phyloP scores from a whole-genome alignment of 2,113 vertebrate genomes.

The Paramisgurnus dabryanus region DNA sequence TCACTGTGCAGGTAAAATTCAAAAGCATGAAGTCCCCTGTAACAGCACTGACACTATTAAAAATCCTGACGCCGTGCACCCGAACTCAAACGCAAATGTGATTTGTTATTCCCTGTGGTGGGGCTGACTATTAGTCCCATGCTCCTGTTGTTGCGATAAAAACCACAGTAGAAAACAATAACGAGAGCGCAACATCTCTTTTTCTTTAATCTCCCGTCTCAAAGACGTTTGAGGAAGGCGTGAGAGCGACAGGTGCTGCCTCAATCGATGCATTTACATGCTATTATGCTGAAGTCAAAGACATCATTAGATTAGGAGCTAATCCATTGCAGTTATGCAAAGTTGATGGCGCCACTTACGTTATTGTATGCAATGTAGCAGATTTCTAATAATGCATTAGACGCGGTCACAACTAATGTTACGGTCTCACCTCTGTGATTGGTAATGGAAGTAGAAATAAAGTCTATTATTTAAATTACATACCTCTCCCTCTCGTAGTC shows the following conservation, averaged over 20 bases:
- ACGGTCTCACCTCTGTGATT: background rate
- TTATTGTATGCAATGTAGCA: background rate
- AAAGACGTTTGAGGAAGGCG: conserved; percentile 21
- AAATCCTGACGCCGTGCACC: conserved; percentile 9
- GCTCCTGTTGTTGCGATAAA: conserved; percentile 60
- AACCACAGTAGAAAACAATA: conserved; percentile 52
- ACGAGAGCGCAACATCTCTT: conserved; percentile 44
- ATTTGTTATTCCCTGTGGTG: conserved; percentile 62
- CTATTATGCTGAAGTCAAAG: conserved; percentile 3
- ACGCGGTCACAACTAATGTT: background rate
- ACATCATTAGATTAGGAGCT: conserved; percentile 5
- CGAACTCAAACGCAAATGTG: conserved; percentile 59
- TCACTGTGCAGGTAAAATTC: background rate
- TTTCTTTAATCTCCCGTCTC: conserved; percentile 50
- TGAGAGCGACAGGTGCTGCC: background rate
- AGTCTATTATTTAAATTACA: background rate
- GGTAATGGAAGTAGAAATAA: conserved; percentile 10
- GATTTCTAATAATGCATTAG: conserved; percentile 24
- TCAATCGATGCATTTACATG: conserved; percentile 31
- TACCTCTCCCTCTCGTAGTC: background rate
- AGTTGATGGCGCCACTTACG: background rate
- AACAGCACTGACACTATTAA: conserved; percentile 38
- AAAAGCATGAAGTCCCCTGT: conserved; percentile 57
- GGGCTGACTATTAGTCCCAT: conserved; percentile 58
- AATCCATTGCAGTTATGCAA: conserved; percentile 20